Base-by-base conservation (phyloP, 2,113 vertebrate species). In the Takifugu bimaculatus region DNA sequence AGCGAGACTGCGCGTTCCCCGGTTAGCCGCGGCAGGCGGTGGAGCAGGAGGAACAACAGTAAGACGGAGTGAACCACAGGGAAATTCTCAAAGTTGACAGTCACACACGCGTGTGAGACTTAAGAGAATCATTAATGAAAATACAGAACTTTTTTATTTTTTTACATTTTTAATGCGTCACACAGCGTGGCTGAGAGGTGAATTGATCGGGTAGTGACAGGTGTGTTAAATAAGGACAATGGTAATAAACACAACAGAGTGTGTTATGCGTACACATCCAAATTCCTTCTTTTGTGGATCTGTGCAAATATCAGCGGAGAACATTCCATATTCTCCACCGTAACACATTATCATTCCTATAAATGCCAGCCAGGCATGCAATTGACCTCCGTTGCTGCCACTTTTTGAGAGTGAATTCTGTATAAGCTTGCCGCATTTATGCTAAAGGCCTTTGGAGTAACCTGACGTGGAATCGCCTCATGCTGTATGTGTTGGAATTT, bases 1-100 rank as follows among this genome's bases (percentile, higher is more conserved):
- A 89, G 87, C 80, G 71, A 83, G 79, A 85, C 84, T 80, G 75
- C 82, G 69, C 81, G 87, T 83, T 90, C 79, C 79, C 63, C 57
- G 48, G 79, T 81, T 84, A 77, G 70, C 78, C 73, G 50, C 75
- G 82, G 85, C 80, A 79, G 78, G 78, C 76, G 68, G 76, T 57
- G 66, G 68, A 76, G 74, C 66, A 75, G 74, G 73, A 69, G 77
- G 67, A 79, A 69, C 65, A 50, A 60, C 57, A 66, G 68, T 69
- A 67, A 60, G 80, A 72, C 78, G 68, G 72, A 68, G 75, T 65
- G 60, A 59, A 85, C 80, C 72, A 68, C 58, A 75, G 57, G 72
- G 79, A 71, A 79, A 85, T 78, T 77, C 66, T 68, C 3, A 4
- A 78, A 83, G 79, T 75, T 80, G 61, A 64, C 61, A 54, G 20